Evolutionary conservation across 1,140 invertebrate genomes (phyloP), one percentile per base, ranked within the genome.

Genomic region (Polyergus mexicanus): DNA sequence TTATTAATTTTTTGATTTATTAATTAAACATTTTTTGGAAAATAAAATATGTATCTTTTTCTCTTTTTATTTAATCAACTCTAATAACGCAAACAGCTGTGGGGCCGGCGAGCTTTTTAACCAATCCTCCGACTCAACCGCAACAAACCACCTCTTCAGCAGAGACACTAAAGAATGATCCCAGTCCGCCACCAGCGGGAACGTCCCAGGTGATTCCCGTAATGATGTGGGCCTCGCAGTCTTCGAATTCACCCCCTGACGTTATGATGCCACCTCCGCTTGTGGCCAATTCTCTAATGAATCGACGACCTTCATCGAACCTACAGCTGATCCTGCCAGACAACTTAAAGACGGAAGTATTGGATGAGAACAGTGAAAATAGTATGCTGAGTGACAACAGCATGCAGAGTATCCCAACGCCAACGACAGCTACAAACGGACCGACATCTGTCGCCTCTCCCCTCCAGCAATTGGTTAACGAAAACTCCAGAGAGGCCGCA

Each of bases 341-440:
- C 54, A 94, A 94, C 77, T 93, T 97, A 25, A 98, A 98, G 92
- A 97, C 97, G 56, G 97, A 98, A 93, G 94, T 96, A 2, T 92
- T 96, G 1, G 97, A 97, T 90, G 97, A 97, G 83, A 96, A 95
- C 83, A 97, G 96, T 86, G 96, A 97, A 72, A 95, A 95, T 80
- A 96, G 96, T 63, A 93, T 96, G 38, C 92, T 96, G 28, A 95
- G 95, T 80, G 95, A 96, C 5, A 96, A 94, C 77, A 95, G 94
- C 41, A 94, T 95, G 89, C 94, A 95, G 41, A 92, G 92, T 77
- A 91, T 94, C 76, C 84, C 92, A 44, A 93, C 86, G 11, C 83
- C 93, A 4, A 90, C 90, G 1, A 78, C 84, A 25, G 19, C 54
- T 11, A 47, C 86, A 16, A 92, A 90, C 25, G 84, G 88, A 5